Conservation (phyloP, 2,797 vertebrate genomes). For the Eidolon dupreanum region DNA sequence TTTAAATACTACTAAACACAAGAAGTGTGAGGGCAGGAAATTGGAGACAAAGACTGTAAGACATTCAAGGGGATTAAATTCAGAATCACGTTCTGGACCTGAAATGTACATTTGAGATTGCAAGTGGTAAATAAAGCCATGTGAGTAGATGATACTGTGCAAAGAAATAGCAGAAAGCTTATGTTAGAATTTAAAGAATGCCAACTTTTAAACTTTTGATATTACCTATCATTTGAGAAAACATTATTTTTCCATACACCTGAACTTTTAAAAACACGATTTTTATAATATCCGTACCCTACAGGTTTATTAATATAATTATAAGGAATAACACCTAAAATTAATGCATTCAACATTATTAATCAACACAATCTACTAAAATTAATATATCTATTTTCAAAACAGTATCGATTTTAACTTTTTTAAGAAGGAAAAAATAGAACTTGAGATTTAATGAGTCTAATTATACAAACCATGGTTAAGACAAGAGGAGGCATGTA, state of each 20-base stretch:
- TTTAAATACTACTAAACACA: background rate
- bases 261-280: background rate
- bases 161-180: background rate
- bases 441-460: background rate
- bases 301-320: background rate
- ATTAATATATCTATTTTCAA: background rate
- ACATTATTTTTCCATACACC: background rate
- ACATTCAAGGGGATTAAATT: background rate
- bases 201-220: background rate
- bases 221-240: background rate
- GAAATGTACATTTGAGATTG: background rate
- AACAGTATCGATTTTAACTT: background rate
- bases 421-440: background rate
- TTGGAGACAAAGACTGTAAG: too few species aligned
- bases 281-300: background rate
- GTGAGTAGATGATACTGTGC: background rate
- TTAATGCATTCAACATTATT: background rate
- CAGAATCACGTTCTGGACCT: background rate
- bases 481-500: background rate
- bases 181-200: background rate
- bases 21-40: background rate
- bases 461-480: background rate
- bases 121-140: background rate
- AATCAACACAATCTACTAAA: background rate
- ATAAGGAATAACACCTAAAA: background rate